Base-by-base conservation (phyloP, 2,888 invertebrate genomes). In the Meghimatium bilineatum region DNA sequence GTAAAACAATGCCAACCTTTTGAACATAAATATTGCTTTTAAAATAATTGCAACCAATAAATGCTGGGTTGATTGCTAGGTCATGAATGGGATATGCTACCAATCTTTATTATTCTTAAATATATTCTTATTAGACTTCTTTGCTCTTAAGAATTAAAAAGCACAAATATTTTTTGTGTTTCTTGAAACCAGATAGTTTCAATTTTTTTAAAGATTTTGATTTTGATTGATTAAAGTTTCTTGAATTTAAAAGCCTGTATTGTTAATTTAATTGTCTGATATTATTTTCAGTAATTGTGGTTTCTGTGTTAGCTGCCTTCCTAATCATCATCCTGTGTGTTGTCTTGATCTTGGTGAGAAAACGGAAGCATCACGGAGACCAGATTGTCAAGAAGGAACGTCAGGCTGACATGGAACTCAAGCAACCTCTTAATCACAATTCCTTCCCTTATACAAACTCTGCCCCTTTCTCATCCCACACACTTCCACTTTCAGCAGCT, bases 371-470 rank as follows among this genome's bases (percentile, higher is more conserved):
- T 17, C 84, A 87, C 52, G 85, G 84, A 1, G 86, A 87, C 44
- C 88, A 89, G 71, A 77, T 86, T n/a, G 80, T 88, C 44, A 88
- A 89, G 78, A 89, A 90, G 67, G 87, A 88, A 82, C 63, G 72
- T 2, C 86, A 84, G 20, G 80, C 85, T 32, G 90, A 90, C 81
- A 83, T 88, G 67, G 91, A 91, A 84, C 81, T 90, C 80, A 91
- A 90, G 75, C 87, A 90, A 76, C 91, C 91, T 0, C 85, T 91
- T 38, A 88, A 90, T 71, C 85, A 87, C 75, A 71, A 67, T 71
- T 63, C 76, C n/a, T 77, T 85, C 17, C 74, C 87, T 49, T 36
- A 69, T 23, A 20, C 29, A 36, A 69, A 80, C 72, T n/a, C 79
- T 34, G 49, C 69, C 67, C 85, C n/a, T n/a, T 87, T 71, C 38